These are phyloP conservation scores for Tolypeutes matacus DNA, from an alignment of 2,797 vertebrate species.

Conservation along the genomic window DNA sequence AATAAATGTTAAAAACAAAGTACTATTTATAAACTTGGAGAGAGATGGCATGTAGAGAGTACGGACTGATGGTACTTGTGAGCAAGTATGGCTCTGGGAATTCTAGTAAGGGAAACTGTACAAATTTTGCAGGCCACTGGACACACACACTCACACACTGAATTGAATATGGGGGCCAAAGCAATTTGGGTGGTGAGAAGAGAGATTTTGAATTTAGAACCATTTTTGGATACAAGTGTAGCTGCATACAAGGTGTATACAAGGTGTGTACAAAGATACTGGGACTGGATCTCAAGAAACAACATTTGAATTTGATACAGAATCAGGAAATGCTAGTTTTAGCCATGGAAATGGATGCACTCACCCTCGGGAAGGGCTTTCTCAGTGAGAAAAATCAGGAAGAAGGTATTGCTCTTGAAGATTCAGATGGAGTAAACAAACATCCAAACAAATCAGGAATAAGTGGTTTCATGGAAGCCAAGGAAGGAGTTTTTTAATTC, in stretches of 20 bases:
- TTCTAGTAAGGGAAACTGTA: not conserved
- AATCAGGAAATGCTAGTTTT: not conserved
- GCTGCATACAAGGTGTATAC: too few species aligned
- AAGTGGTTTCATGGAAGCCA: not conserved
- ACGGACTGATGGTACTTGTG: not conserved
- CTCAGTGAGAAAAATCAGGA: not conserved
- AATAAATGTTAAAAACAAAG: slow-evolving; percentile 14
- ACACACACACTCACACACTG: too few species aligned
- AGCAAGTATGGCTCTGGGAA: not conserved
- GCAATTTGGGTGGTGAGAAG: not conserved
- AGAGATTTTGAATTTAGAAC: not conserved
- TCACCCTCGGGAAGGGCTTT: not conserved
- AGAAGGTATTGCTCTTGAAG: not conserved
- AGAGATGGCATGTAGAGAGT: not conserved
- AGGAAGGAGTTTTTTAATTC: not conserved
- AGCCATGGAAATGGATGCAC: not conserved
- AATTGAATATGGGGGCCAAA: not conserved
- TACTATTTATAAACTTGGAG: not conserved
- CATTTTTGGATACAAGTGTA: not conserved
- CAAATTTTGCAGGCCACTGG: too few species aligned
- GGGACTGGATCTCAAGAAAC: not conserved
- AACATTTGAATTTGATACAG: not conserved
- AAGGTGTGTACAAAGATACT: not conserved
- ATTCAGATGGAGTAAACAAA: not conserved
- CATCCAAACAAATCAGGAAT: not conserved